Evolutionary conservation across 1,140 invertebrate species (phyloP).

Genomic region (Nilaparvata lugens): DNA sequence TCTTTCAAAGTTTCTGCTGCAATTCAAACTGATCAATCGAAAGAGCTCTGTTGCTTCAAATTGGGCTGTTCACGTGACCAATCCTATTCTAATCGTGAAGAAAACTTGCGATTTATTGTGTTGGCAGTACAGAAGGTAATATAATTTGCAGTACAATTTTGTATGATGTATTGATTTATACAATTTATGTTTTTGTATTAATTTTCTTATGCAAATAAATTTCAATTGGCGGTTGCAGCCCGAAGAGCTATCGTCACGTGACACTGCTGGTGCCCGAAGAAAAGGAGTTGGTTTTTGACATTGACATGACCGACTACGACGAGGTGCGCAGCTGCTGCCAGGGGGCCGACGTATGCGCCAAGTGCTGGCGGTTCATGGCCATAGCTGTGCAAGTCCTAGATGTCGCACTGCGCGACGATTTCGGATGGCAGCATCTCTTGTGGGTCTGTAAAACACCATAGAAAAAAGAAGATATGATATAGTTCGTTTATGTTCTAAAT

Average conservation of each 20-base stretch:
- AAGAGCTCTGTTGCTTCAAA: too few relatives aligned
- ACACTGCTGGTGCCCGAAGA: constrained; percentile 42
- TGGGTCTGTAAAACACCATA: background rate
- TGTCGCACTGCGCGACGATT: constrained; percentile 50
- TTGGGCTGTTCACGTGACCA: too few relatives aligned
- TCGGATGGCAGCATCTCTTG: background rate
- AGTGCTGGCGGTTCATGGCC: constrained; percentile 97
- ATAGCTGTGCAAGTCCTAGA: constrained; percentile 90
- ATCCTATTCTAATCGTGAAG: too few relatives aligned
- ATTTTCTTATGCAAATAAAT: too few relatives aligned
- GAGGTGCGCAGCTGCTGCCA: constrained; percentile 87
- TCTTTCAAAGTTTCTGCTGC: too few relatives aligned
- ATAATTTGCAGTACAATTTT: too few relatives aligned
- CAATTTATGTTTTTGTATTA: too few relatives aligned
- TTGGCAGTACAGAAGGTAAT: too few relatives aligned
- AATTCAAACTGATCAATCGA: too few relatives aligned
- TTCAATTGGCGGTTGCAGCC: constrained; percentile 35
- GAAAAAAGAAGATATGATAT: background rate
- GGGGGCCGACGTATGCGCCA: constrained; percentile 79
- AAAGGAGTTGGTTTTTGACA: constrained; percentile 97
- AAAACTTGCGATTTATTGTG: too few relatives aligned
- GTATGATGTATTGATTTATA: too few relatives aligned
- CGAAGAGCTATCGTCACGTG: constrained; percentile 47
- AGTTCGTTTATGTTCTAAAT: too few relatives aligned
- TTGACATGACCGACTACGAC: constrained; percentile 99